Evolutionary conservation across 2,888 invertebrate species (phyloP), one percentile per base, ranked within the genome.

Genomic region (Aphidius colemani): DNA sequence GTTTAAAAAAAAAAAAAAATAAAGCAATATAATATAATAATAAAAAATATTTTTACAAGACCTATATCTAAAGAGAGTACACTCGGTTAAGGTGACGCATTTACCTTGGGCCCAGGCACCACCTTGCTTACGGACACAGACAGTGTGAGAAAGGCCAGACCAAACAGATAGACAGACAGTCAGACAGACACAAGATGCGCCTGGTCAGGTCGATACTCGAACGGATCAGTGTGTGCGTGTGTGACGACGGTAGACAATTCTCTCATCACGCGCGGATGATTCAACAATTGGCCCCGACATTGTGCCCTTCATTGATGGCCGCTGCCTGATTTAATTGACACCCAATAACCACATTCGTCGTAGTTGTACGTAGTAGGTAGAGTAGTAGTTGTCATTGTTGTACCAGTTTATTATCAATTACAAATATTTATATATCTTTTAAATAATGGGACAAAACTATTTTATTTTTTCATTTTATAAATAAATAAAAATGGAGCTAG

Each of bases 81-180:
- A 82, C 82, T 82, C 82, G 80, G 75, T 81, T 82, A 82, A 82
- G 82, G 82, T 81, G 82, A 82, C 81, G 81, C 82, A 83, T 80
- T 83, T 83, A 83, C 83, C 83, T 83, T 83, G 78, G 81, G 82
- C 82, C 82, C 82, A 80, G 81, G 80, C 81, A 81, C 81, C 81
- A 81, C 81, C 82, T 81, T 80, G 79, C 77, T 80, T 78, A 81
- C 80, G 74, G 75, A 78, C 74, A 81, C 75, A 81, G 79, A 78
- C 74, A 81, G 75, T 81, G 79, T 81, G 79, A 78, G 75, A 80
- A 79, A 79, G 77, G 81, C 79, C 79, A 78, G 76, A 78, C 78
- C 72, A 72, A 75, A 73, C 77, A 30, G 30, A 76, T 77, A 78
- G 75, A 78, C 74, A 80, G 75, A 78, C 78, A 78, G 75, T 78